Base-by-base conservation (phyloP, 2,888 invertebrate genomes). In the Xylota segnis region DNA sequence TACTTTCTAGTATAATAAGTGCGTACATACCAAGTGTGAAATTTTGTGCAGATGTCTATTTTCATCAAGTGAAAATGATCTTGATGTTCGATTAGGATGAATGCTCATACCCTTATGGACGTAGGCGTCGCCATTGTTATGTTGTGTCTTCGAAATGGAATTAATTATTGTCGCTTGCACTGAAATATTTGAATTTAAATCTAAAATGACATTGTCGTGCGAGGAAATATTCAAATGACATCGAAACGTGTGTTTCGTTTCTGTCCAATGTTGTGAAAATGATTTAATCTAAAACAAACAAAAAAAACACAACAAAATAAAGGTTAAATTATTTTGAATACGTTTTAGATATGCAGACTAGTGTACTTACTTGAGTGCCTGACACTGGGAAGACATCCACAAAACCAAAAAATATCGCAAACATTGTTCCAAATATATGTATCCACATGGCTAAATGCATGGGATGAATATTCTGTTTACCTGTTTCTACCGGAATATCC, bases 341-440 rank as follows among this genome's bases (percentile, higher is more conserved):
- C 14, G 3, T 4, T 23, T 2, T 23, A 23, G 23, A 61, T n/a
- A 50, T 23, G 0, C 10, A 45, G 27, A 18, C 9, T 14, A 7
- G n/a, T 5, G 7, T 9, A 66, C 68, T 76, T 72, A 84, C 83
- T 56, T 79, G 61, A 65, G 72, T 77, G 5, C 94, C 94, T 76
- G 94, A 90, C 63, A 92, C 92, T 9, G 93, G 93, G 83, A 94
- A 90, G 43, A 93, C 91, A 89, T 94, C 94, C 18, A 93, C 91
- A 93, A 93, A 94, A 76, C 93, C 93, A 58, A 93, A 90, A 2
- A 90, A 87, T 63, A 94, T 71, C 45, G 93, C 90, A 27, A 93
- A 89, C n/a, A 92, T 81, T 77, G 93, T 91, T 29, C 93, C 90
- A 58, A 93, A 90, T 50, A 92, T 89, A 88, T 94, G 94, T 56